A percentile compares a stretch with the other conserved stretches of the same genome.
phyloP scores from a whole-genome alignment of 2,113 vertebrate species.

The rabbit (Oryctolagus cuniculus) region DNA sequence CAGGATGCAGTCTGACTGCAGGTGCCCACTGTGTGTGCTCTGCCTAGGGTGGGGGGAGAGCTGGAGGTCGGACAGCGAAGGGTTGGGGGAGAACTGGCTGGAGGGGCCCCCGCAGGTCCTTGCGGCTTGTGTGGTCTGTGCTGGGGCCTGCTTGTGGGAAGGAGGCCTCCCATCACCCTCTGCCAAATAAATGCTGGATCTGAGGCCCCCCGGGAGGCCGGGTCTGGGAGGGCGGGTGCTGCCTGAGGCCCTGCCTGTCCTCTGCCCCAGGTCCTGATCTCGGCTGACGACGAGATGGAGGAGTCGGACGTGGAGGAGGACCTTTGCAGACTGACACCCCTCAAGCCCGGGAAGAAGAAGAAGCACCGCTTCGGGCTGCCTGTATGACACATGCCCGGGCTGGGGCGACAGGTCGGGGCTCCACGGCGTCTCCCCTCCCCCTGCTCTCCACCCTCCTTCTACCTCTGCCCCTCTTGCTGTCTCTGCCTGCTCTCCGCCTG shows the following conservation, averaged over 20 bases:
- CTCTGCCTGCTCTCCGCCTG: slow-evolving; percentile 48
- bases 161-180: neutral
- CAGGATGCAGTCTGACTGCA: neutral
- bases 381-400: slow-evolving; percentile 89
- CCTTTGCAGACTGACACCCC: slow-evolving; percentile 91
- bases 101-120: fast-evolving
- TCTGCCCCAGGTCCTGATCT: slow-evolving; percentile 94
- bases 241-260: slow-evolving; percentile 57
- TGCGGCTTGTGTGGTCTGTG: too few species aligned
- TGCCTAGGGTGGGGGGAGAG: neutral
- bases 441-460: slow-evolving; percentile 67
- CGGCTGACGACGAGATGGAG: slow-evolving; percentile 98
- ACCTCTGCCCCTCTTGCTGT: slow-evolving; percentile 71
- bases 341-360: slow-evolving; percentile 96
- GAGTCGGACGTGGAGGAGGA: slow-evolving; percentile 96
- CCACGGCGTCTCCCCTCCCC: slow-evolving; percentile 71
- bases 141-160: neutral
- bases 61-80: neutral
- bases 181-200: neutral
- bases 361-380: slow-evolving; percentile 96
- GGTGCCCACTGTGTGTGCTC: neutral
- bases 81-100: neutral
- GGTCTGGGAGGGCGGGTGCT: neutral
- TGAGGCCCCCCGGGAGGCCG: neutral
- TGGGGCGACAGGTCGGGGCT: slow-evolving; percentile 72